Evolutionary conservation across 2,113 vertebrate species (phyloP), one percentile per base, ranked within the genome.

Genomic region (Epinephelus fuscoguttatus): DNA sequence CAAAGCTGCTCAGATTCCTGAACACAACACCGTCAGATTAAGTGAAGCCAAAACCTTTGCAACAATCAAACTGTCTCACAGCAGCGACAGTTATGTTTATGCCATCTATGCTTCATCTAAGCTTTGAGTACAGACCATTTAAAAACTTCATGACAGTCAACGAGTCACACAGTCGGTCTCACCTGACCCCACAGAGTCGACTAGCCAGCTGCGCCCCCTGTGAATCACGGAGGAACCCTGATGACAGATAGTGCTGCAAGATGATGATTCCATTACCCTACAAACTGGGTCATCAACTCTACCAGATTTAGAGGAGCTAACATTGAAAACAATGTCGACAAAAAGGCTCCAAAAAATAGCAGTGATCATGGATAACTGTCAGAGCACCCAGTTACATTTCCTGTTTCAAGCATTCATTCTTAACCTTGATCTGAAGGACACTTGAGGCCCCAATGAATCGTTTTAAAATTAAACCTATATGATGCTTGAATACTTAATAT

Each of bases 201-300:
- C 30, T 30, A 30, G 30, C 30, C 33, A 13, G 15, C 47, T 5
- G 47, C 17, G 47, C 47, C 4, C 47, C 14, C 15, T 6, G 47
- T 17, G 14, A 5, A 49, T 49, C 47, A 49, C 1, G 14, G 50
- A 21, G 19, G 2, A 53, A 18, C 50, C 4, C 18, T 23, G 60
- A 66, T 1, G 18, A 11, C 15, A 12, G 40, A 52, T 56, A 40
- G 27, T 55, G 23, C 15, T 4, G 21, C 19, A 9, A 68, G 6
- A 73, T 50, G 53, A 56, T 50, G 15, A 33, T 12, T 21, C 23
- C 18, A 27, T 49, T 10, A 45, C 42, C 9, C 42, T 45, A 8
- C 42, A 56, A 63, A 76, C 45, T 56, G 72, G 64, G 50, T 82
- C 57, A 76, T 60, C 21, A 50, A 15, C 15, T 59, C 42, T 6